Conservation (phyloP, 1,140 invertebrate species). For the Teleogryllus occipitalis region DNA sequence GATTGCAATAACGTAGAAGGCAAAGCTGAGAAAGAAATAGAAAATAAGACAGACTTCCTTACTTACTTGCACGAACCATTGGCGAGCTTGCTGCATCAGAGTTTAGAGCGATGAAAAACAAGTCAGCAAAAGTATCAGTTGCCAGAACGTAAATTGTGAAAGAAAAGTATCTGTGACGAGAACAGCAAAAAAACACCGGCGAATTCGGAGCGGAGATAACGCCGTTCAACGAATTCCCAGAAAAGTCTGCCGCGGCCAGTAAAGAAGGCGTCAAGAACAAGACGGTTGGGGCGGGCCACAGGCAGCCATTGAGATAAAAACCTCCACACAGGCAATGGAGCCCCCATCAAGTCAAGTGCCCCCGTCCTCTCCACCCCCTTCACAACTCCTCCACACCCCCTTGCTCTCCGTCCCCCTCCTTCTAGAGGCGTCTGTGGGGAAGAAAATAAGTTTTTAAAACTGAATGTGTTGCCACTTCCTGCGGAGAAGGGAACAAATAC, state of each 20-base stretch:
- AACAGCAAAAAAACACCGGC: not conserved
- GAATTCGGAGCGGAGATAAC: not conserved
- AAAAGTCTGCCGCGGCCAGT: not conserved
- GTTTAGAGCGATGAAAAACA: too few species aligned
- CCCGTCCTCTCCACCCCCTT: not conserved
- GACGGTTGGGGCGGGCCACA: too few species aligned
- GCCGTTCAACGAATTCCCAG: not conserved
- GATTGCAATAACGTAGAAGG: too few species aligned
- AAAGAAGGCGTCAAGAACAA: not conserved
- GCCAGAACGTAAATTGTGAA: not conserved
- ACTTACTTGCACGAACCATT: too few species aligned
- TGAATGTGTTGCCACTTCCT: not conserved
- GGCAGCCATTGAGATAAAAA: not conserved
- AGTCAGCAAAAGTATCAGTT: too few species aligned
- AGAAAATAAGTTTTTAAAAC: slow-evolving; percentile 1
- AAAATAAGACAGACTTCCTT: too few species aligned
- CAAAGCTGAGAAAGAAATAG: too few species aligned
- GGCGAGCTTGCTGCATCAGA: too few species aligned
- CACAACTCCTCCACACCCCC: not conserved
- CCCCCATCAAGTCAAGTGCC: not conserved
- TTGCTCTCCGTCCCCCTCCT: not conserved
- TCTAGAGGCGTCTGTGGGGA: not conserved
- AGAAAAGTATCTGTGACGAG: not conserved
- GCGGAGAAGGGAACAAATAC: not conserved
- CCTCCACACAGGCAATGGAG: not conserved